Conservation (phyloP, 2,888 invertebrate genomes). For the Galerucella pusilla region DNA sequence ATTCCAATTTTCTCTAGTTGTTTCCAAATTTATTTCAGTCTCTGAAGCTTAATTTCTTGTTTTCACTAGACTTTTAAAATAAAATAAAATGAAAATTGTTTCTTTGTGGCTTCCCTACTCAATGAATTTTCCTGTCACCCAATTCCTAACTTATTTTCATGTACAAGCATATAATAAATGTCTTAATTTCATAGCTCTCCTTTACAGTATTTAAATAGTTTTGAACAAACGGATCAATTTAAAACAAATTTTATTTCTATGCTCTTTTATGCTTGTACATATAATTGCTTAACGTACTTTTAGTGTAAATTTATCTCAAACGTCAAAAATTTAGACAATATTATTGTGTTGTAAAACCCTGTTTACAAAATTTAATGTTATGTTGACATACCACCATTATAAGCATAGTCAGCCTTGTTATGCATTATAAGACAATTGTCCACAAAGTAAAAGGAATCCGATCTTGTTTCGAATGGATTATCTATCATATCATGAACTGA, state of each 20-base stretch:
- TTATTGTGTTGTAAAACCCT: conserved; percentile 45
- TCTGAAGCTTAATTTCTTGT: no score
- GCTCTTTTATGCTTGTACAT: background rate
- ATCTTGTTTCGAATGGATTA: conserved; percentile 95
- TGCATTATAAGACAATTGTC: conserved; percentile 98
- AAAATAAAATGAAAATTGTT: background rate
- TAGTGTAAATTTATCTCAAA: conserved; percentile 40
- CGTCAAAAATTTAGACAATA: conserved; percentile 39
- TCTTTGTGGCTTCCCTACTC: background rate
- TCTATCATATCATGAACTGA: conserved; percentile 96
- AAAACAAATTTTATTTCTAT: background rate
- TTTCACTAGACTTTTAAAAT: no score
- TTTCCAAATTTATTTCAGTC: no score
- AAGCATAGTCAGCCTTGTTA: conserved; percentile 99
- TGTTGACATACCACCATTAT: conserved; percentile 78
- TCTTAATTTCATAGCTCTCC: background rate
- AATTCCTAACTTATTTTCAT: conserved; percentile 15
- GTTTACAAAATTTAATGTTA: conserved; percentile 41
- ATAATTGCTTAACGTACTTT: conserved; percentile 27
- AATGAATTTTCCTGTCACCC: conserved; percentile 19
- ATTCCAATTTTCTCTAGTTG: no score
- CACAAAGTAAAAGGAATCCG: conserved; percentile 99
- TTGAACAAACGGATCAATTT: background rate
- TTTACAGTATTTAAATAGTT: background rate
- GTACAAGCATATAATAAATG: conserved; percentile 7